Conservation (phyloP, 2,113 vertebrate genomes). For the Ascaphus truei region DNA sequence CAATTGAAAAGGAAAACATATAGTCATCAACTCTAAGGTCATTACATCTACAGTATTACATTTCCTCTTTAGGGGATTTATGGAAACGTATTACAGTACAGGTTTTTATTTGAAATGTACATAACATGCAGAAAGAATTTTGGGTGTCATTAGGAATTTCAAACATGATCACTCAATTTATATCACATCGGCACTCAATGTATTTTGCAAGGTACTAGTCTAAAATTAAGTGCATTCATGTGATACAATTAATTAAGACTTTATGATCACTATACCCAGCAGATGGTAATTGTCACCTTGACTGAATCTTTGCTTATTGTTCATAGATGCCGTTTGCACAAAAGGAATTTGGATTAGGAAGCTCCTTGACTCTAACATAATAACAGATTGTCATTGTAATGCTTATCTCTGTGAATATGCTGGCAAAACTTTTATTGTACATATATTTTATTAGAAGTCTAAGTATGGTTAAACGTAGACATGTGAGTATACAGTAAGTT, state of each 20-base stretch:
- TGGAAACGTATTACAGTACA: no score
- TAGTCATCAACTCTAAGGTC: neutral
- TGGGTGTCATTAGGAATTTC: neutral
- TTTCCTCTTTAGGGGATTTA: neutral
- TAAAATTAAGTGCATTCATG: neutral
- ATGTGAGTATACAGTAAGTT: no score
- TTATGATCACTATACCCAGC: neutral
- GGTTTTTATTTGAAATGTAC: no score
- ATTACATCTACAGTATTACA: neutral
- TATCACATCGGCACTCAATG: neutral
- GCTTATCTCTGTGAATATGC: no score
- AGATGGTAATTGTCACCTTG: conserved; percentile 53
- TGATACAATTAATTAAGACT: conserved; percentile 13
- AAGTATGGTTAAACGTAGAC: no score
- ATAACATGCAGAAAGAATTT: no score
- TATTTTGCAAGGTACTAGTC: neutral
- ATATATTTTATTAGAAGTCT: no score
- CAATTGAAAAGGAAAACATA: neutral
- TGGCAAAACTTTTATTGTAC: no score
- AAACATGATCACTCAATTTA: neutral
- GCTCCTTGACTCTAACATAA: no score
- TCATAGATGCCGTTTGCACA: neutral
- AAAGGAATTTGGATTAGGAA: no score
- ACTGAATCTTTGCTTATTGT: conserved; percentile 40
- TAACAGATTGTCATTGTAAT: no score